Evolutionary conservation across 2,888 invertebrate species (phyloP), one percentile per base, ranked within the genome.

Genomic region (Thymelicus sylvestris): DNA sequence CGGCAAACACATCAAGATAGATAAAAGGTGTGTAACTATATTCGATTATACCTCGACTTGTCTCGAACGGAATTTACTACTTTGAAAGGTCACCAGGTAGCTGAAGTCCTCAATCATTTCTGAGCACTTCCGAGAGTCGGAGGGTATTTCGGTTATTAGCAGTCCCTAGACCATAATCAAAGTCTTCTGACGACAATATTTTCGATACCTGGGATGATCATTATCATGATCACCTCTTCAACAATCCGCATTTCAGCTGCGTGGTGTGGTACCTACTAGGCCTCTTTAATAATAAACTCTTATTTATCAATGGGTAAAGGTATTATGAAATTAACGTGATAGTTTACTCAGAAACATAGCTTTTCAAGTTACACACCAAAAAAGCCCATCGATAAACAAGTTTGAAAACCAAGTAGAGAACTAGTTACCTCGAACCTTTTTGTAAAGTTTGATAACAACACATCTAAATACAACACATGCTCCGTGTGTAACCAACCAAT

Each of bases 1-100:
- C n/a, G 8, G 15, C 52, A 52, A 39, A 52, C 50, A 52, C 50
- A 65, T 52, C 52, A 19, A 55, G 55, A 55, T 24, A 55, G 44
- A 55, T 24, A 55, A 3, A 31, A 31, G 31, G 24, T 55, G 10
- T 1, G 19, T 55, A 19, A 6, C 7, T 52, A 24, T 24, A 55
- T n/a, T 19, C 12, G 19, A 8, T 15, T n/a, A 19, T 15, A 19
- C 12, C 8, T 44, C 50, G 8, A 52, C 50, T 15, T 52, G 15
- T 52, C 6, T 7, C 19, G 19, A 19, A 7, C 50, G 19, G 24
- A 55, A 10, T 55, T 55, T 0, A 55, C 10, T 12, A 4, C 6
- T 8, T 10, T 10, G 19, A 1, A 55, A 12, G 24, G 55, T 19
- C 2, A 19, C 19, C 1, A 15, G 50, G 0, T 24, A 55, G 24